phyloP scores from a whole-genome alignment of 2,113 vertebrate genomes.

The Boulengerochromis microlepis region DNA sequence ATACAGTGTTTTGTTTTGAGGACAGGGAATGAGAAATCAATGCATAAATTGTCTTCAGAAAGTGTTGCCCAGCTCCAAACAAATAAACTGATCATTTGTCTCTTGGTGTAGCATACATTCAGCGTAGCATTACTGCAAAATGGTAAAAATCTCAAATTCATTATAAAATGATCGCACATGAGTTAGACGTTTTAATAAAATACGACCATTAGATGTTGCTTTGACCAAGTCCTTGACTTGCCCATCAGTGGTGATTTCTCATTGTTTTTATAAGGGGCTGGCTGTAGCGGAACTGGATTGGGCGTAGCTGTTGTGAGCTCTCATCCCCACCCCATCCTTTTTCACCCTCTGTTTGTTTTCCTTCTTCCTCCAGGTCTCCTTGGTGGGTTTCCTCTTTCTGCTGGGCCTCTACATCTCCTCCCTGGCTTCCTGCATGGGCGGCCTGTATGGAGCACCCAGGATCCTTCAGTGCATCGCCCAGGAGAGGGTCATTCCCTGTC shows the following conservation, averaged over 20 bases:
- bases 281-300: slow-evolving; percentile 63
- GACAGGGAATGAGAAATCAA: background rate
- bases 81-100: background rate
- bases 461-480: slow-evolving; percentile 95
- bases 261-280: slow-evolving; percentile 56
- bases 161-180: background rate
- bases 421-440: slow-evolving; percentile 96
- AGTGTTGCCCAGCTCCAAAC: background rate
- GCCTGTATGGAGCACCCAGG: slow-evolving; percentile 90
- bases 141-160: background rate
- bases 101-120: background rate
- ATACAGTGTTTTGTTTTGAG: background rate
- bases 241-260: slow-evolving; percentile 6
- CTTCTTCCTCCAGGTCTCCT: slow-evolving; percentile 83
- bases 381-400: slow-evolving; percentile 96
- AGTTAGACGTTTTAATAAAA: background rate
- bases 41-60: background rate
- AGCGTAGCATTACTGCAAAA: background rate
- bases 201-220: background rate
- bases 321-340: slow-evolving; percentile 60
- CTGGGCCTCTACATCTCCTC: slow-evolving; percentile 95
- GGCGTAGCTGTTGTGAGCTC: slow-evolving; percentile 57
- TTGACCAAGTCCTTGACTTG: background rate
- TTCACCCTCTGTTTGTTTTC: slow-evolving; percentile 68
- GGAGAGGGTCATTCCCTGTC: slow-evolving; percentile 86